Evolutionary conservation across 2,113 vertebrate genomes (phyloP).

Genomic region (Brachirus orientalis): DNA sequence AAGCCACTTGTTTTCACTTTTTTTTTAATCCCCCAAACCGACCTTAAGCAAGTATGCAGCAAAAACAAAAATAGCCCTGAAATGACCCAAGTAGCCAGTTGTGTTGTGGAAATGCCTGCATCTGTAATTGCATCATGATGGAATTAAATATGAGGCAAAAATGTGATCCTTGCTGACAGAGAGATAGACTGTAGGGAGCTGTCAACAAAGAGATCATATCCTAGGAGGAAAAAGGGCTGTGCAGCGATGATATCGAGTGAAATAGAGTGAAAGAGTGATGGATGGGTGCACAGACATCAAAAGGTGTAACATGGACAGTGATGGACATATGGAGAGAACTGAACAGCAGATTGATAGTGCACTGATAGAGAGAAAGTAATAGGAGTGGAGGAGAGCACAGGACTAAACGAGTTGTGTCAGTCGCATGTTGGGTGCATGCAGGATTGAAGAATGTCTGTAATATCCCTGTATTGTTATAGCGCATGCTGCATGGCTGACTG

Average conservation of each 20-base stretch:
- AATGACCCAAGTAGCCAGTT: constrained; percentile 23
- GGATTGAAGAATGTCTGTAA: constrained; percentile 75
- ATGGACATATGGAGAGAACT: constrained; percentile 54
- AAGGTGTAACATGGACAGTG: constrained; percentile 51
- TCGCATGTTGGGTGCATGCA: constrained; percentile 8
- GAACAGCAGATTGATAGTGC: constrained; percentile 33
- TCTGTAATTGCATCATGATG: constrained; percentile 42
- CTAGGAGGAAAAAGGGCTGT: constrained; percentile 28
- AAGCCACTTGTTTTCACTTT: neutral
- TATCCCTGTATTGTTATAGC: constrained; percentile 77
- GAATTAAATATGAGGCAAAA: constrained; percentile 44
- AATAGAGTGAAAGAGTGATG: constrained; percentile 42
- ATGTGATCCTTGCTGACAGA: constrained; percentile 14
- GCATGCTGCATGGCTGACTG: constrained; percentile 63
- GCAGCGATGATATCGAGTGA: constrained; percentile 31
- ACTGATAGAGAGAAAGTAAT: constrained; percentile 50
- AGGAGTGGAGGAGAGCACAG: constrained; percentile 29
- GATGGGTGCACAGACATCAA: constrained; percentile 42
- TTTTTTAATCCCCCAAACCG: no score
- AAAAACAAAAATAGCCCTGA: constrained; percentile 13
- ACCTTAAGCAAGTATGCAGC: constrained; percentile 10
- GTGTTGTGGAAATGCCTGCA: constrained; percentile 20
- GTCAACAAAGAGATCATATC: constrained; percentile 46
- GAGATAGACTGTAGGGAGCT: constrained; percentile 24
- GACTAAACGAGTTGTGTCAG: constrained; percentile 33